These are phyloP conservation scores for Eueides isabella DNA, from an alignment of 1,140 invertebrate genomes.

Conservation along the genomic window DNA sequence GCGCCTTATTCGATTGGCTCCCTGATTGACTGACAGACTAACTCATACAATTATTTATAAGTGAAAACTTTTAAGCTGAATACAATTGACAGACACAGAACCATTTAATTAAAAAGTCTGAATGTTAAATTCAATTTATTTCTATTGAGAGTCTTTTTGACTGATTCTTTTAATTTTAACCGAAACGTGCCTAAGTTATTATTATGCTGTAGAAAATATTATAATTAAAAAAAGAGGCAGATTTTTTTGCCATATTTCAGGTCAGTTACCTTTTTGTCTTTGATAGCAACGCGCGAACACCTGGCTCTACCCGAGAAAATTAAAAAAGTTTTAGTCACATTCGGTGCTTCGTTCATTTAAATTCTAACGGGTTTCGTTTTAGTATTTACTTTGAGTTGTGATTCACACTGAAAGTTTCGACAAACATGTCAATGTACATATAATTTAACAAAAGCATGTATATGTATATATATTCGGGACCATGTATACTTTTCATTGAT, in stretches of 20 bases:
- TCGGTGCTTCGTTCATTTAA: constrained; percentile 71
- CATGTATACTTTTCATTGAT: background rate
- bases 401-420: constrained; percentile 55
- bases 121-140: too few relatives aligned
- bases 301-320: constrained; percentile 72
- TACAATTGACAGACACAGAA: too few relatives aligned
- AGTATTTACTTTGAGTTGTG: constrained; percentile 73
- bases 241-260: constrained; percentile 11
- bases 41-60: too few relatives aligned
- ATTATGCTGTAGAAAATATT: background rate
- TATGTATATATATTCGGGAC: background rate
- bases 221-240: background rate
- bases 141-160: too few relatives aligned
- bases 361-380: constrained; percentile 73
- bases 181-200: too few relatives aligned
- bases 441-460: background rate
- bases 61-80: too few relatives aligned
- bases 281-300: constrained; percentile 60
- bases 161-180: too few relatives aligned
- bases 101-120: too few relatives aligned
- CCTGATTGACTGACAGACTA: too few relatives aligned
- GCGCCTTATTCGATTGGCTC: too few relatives aligned
- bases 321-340: constrained; percentile 75
- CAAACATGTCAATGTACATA: constrained; percentile 7
- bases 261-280: constrained; percentile 54